A percentile compares a stretch with the other conserved stretches of the same genome.
Evolutionary conservation across 1,140 invertebrate species (phyloP).

Genomic region (Parapsyche elsis): DNA sequence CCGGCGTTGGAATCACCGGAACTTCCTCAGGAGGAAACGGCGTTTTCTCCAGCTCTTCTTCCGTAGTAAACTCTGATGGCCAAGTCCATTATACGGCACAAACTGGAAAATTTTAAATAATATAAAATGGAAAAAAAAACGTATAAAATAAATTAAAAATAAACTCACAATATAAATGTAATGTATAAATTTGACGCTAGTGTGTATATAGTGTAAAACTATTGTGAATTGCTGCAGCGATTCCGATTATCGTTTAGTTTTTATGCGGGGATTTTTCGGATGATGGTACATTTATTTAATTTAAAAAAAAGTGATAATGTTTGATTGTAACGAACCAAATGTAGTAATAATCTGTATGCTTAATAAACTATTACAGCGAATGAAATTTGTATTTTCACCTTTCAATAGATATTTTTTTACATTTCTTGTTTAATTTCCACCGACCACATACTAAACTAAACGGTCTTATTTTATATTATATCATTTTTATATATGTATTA

Average conservation of each 20-base stretch:
- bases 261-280: slow-evolving; percentile 9
- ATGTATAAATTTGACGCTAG: not conserved
- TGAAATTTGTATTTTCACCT: not conserved
- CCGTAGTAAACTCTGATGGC: slow-evolving; percentile 48
- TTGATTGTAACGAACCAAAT: slow-evolving; percentile 54
- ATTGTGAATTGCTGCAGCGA: not conserved
- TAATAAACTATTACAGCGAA: slow-evolving; percentile 51
- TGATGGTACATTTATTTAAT: slow-evolving; percentile 30
- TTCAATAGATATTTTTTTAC: not conserved
- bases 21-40: slow-evolving; percentile 50
- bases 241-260: not conserved
- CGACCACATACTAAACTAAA: no score
- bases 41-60: slow-evolving; percentile 50
- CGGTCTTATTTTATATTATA: no score
- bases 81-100: slow-evolving; percentile 52
- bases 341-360: slow-evolving; percentile 26
- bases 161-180: not conserved
- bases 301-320: slow-evolving; percentile 41
- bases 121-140: not conserved
- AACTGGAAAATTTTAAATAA: slow-evolving; percentile 52
- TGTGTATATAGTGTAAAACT: not conserved
- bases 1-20: slow-evolving; percentile 43
- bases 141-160: not conserved
- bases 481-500: no score
- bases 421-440: no score